Evolutionary conservation across 2,888 invertebrate species (phyloP), one percentile per base, ranked within the genome.

Genomic region (Rugalucina vietnamica): DNA sequence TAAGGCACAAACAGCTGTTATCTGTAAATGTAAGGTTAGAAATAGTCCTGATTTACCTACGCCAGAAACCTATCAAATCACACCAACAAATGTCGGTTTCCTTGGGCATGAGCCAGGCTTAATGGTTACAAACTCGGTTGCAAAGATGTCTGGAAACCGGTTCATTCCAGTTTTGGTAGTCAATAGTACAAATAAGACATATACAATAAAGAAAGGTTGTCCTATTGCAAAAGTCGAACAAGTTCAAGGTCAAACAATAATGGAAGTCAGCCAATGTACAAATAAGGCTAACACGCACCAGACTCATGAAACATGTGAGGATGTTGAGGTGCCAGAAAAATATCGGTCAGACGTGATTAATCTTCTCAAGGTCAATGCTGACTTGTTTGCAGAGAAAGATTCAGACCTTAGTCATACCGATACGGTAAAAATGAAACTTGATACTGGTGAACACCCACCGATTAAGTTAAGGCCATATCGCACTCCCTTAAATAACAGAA

Each of bases 311-410:
- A 54, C 54, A n/a, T 54, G 14, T n/a, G 54, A 54, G 43, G 73
- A 80, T 12, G 39, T 80, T 43, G 37, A 65, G 65, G 75, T 80
- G 24, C 80, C 69, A 1, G 36, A n/a, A 10, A 29, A 74, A 39
- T 34, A 43, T 36, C 74, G 69, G 65, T 0, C 29, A 34, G 36
- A 50, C 10, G 36, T 80, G 14, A 65, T 74, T 74, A 43, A 43
- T 18, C 43, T 87, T 12, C n/a, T 84, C 0, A 0, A 27, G 4
- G 14, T 70, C 37, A 79, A 88, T 73, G 0, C 36, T 27, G 83
- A 84, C 73, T 34, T 83, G 32, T 85, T 87, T 77, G 83, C 81
- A 4, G 32, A 50, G 12, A 73, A 78, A n/a, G 83, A 85, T 65
- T 73, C 60, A 18, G 79, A 87, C 3, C 60, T 87, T 72, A 50